Evolutionary conservation across 2,888 invertebrate genomes (phyloP), one percentile per base, ranked within the genome.

Genomic region (Orthonevra nobilis): DNA sequence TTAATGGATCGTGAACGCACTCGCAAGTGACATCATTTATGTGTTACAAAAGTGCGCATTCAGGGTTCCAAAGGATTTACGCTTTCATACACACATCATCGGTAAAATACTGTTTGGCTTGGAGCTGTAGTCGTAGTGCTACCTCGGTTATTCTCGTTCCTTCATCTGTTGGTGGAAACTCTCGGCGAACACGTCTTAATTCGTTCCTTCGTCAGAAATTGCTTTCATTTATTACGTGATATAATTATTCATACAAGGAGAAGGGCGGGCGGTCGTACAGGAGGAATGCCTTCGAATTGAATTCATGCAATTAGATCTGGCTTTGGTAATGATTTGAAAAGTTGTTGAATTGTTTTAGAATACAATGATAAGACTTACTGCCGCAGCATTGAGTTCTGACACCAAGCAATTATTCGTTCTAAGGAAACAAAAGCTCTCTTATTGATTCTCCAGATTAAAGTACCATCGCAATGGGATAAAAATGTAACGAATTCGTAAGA

Each of bases 1-100:
- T 68, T 58, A 68, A 68, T 68, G 68, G 68, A 68, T 68, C 68
- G 68, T 68, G 48, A 68, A 68, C 56, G 68, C 56, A 56, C 56
- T 48, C 68, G 38, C 68, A 58, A 56, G 56, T 68, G 68, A 68
- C 56, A 68, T 68, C 68, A 68, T 68, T 68, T 58, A 58, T 68
- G 56, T 48, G 68, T 32, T 48, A 68, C 46, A 58, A 56, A 68
- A 68, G 38, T 68, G 48, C 68, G 68, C 56, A 68, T 56, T 56
- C 68, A 68, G 15, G 56, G 30, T 30, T 68, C 30, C 58, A 48
- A 56, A 68, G 68, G 68, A 68, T 48, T 56, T 48, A 56, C 56
- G 56, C 56, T 56, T 48, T 56, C 48, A 23, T 68, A 68, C 56
- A 48, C 38, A 68, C 46, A 58, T 32, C 38, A 68, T 58, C 56